phyloP scores from a whole-genome alignment of 2,113 vertebrate species.

The Nicator chloris region DNA sequence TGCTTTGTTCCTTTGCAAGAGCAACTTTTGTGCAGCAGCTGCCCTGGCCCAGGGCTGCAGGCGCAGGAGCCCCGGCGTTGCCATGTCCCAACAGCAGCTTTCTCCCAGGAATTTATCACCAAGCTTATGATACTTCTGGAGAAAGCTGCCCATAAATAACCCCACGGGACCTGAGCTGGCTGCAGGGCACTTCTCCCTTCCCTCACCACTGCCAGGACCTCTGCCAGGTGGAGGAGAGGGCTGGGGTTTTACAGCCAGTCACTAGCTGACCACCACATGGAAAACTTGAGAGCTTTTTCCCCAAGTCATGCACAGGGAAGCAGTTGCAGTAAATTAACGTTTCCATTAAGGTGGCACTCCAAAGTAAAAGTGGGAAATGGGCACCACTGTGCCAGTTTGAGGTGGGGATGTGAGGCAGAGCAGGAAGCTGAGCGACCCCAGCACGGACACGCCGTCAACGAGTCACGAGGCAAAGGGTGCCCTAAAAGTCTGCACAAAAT shows the following conservation, averaged over 20 bases:
- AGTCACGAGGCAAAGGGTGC: accelerated
- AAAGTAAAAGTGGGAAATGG: not conserved
- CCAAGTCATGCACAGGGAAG: not conserved
- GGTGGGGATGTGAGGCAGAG: not conserved
- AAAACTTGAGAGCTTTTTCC: not conserved
- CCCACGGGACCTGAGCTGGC: not conserved
- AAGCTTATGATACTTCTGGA: not conserved
- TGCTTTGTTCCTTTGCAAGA: not conserved
- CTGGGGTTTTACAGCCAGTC: not conserved
- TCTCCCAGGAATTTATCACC: not conserved
- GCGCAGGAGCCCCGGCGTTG: accelerated
- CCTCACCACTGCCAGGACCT: not conserved
- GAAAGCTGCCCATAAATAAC: not conserved
- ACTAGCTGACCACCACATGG: not conserved
- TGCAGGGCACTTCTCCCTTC: not conserved
- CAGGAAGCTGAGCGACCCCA: not conserved
- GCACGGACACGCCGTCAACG: accelerated
- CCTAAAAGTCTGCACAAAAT: not conserved
- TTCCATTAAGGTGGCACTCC: not conserved
- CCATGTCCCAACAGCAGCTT: accelerated
- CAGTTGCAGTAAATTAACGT: not conserved
- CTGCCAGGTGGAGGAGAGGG: not conserved
- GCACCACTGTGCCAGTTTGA: not conserved
- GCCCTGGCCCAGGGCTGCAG: not conserved
- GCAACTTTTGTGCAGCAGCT: not conserved